These are phyloP conservation scores for Calephelis perditalis DNA, from an alignment of 2,888 invertebrate genomes.

Conservation along the genomic window DNA sequence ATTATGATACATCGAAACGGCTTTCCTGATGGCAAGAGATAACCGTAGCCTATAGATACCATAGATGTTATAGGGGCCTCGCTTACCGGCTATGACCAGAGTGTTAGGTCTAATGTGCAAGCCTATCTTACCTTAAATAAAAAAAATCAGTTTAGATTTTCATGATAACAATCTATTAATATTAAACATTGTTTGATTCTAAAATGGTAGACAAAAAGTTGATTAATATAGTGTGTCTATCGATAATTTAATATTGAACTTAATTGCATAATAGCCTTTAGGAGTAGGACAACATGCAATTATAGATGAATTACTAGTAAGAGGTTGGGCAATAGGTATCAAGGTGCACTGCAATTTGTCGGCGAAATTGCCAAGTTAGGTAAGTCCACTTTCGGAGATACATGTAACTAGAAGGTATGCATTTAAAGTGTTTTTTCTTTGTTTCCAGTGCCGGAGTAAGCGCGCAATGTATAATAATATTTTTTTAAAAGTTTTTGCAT, in stretches of 20 bases:
- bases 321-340: slow-evolving; percentile 4
- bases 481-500: too few species aligned
- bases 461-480: too few species aligned
- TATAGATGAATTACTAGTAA: slow-evolving; percentile 11
- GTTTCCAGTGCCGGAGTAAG: not conserved
- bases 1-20: too few species aligned
- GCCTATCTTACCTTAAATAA: too few species aligned
- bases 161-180: too few species aligned
- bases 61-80: too few species aligned
- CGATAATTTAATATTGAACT: slow-evolving; percentile 6
- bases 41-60: too few species aligned
- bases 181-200: too few species aligned
- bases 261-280: slow-evolving; percentile 11
- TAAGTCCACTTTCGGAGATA: not conserved
- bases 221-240: not conserved
- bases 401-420: not conserved
- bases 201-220: not conserved
- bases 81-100: too few species aligned
- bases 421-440: not conserved
- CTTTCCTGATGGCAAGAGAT: too few species aligned
- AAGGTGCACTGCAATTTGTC: slow-evolving; percentile 8
- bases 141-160: too few species aligned
- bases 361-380: slow-evolving; percentile 2
- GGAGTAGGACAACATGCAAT: slow-evolving; percentile 6
- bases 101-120: too few species aligned